Conservation (phyloP, 2,113 vertebrate genomes). For the Erythrolamprus reginae region DNA sequence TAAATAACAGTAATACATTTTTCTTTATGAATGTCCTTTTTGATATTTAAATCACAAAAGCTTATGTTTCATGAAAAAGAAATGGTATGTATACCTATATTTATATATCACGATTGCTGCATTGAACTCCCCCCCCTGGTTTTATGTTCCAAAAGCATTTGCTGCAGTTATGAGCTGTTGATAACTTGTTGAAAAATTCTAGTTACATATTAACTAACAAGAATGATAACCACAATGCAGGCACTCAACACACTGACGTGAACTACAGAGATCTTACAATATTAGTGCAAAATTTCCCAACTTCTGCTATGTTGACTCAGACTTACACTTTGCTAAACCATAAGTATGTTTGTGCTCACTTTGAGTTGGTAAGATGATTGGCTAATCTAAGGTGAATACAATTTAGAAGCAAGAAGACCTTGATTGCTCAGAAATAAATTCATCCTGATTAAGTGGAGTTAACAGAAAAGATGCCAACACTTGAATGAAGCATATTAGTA, state of each 20-base stretch:
- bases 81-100: background rate
- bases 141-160: background rate
- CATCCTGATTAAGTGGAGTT: background rate
- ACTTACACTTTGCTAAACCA: background rate
- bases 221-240: constrained; percentile 45
- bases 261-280: constrained; percentile 39
- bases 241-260: constrained; percentile 47
- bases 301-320: background rate
- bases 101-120: background rate
- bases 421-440: background rate
- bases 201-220: constrained; percentile 50
- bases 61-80: background rate
- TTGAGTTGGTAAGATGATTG: background rate
- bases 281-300: background rate
- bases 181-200: constrained; percentile 9
- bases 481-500: background rate
- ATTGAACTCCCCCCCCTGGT: background rate
- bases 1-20: background rate
- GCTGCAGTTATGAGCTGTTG: constrained; percentile 22
- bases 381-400: background rate
- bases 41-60: background rate
- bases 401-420: background rate
- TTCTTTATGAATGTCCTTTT: background rate
- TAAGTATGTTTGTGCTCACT: background rate
- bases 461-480: background rate